Conservation (phyloP, 2,113 vertebrate species). For the Festucalex cinctus region DNA sequence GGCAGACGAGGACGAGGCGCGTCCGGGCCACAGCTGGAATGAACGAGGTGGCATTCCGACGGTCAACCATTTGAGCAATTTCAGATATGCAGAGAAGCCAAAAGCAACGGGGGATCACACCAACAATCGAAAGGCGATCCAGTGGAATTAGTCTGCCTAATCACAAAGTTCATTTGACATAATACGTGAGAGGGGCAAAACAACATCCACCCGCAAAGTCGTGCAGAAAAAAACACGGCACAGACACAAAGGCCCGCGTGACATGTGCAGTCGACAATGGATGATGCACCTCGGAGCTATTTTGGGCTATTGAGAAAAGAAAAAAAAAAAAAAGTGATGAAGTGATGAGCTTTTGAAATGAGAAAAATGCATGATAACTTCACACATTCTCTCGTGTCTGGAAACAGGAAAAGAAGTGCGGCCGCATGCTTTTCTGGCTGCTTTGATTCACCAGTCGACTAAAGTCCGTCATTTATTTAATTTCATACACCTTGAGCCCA, state of each 20-base stretch:
- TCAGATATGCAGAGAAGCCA: slow-evolving; percentile 64
- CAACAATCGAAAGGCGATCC: slow-evolving; percentile 70
- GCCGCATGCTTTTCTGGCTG: background rate
- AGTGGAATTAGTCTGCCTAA: slow-evolving; percentile 61
- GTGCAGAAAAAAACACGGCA: slow-evolving; percentile 63
- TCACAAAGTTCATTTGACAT: slow-evolving; percentile 64
- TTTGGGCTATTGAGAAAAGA: slow-evolving; percentile 41
- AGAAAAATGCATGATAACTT: background rate
- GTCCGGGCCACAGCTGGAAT: slow-evolving; percentile 33
- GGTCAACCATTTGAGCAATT: slow-evolving; percentile 73
- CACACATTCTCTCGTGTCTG: background rate
- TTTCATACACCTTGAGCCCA: no score
- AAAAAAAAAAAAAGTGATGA: background rate
- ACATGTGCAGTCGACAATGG: slow-evolving; percentile 36
- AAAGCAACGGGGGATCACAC: slow-evolving; percentile 66
- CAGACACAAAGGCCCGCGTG: slow-evolving; percentile 49
- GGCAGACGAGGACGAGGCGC: slow-evolving; percentile 43
- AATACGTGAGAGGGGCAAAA: slow-evolving; percentile 49
- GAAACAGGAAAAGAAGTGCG: background rate
- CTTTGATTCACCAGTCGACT: background rate
- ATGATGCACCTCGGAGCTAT: slow-evolving; percentile 54
- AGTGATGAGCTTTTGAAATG: slow-evolving; percentile 3
- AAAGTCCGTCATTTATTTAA: background rate
- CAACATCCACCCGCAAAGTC: slow-evolving; percentile 63
- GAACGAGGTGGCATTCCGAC: slow-evolving; percentile 60